Percentiles rank a stretch among this genome's conserved stretches.
phyloP scores from a whole-genome alignment of 2,113 vertebrate genomes.

The Etheostoma spectabile region DNA sequence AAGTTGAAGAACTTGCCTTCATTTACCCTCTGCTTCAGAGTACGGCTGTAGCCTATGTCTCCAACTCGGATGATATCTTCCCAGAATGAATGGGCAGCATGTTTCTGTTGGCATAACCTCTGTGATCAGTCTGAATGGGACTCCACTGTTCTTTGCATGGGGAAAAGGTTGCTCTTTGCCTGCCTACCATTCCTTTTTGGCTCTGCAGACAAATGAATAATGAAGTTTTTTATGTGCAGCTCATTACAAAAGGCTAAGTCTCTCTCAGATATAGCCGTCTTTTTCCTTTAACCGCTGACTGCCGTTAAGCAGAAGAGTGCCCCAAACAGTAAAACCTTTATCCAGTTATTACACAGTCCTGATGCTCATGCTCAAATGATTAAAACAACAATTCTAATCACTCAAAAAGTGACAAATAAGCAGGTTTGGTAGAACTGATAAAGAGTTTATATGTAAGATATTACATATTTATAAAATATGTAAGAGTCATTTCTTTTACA shows the following conservation, averaged over 20 bases:
- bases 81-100: slow-evolving; percentile 65
- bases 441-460: too few relatives aligned
- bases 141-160: slow-evolving; percentile 37
- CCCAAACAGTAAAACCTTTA: slow-evolving; percentile 1
- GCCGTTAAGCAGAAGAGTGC: background rate
- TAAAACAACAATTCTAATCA: slow-evolving; percentile 5
- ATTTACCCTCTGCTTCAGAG: slow-evolving; percentile 48
- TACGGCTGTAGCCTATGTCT: slow-evolving; percentile 23
- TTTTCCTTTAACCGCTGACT: slow-evolving; percentile 23
- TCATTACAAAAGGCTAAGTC: slow-evolving; percentile 61
- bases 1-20: slow-evolving; percentile 46
- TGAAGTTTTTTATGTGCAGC: slow-evolving; percentile 68
- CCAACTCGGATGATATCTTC: slow-evolving; percentile 65
- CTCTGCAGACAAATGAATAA: slow-evolving; percentile 59
- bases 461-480: too few relatives aligned
- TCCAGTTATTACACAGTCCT: slow-evolving; percentile 39
- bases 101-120: slow-evolving; percentile 54
- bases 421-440: background rate
- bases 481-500: too few relatives aligned
- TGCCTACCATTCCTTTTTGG: slow-evolving; percentile 30
- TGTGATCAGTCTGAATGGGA: slow-evolving; percentile 59
- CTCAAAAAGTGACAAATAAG: background rate
- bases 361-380: slow-evolving; percentile 26
- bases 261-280: slow-evolving; percentile 25
- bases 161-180: slow-evolving; percentile 59